Evolutionary conservation across 2,888 invertebrate genomes (phyloP), one percentile per base, ranked within the genome.

Genomic region (Sphaerophoria rueppellii): DNA sequence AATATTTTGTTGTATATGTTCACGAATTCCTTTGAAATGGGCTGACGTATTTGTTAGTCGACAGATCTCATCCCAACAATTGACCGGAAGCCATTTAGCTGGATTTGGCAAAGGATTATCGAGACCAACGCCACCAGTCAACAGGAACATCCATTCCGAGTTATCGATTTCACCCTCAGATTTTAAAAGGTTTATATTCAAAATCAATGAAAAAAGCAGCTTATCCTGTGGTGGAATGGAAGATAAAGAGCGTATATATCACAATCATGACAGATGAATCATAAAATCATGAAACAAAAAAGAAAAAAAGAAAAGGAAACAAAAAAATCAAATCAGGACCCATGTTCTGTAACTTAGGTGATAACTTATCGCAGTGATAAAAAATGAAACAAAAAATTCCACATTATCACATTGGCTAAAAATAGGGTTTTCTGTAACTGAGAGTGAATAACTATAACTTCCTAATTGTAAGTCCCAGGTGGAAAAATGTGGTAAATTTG

Each of bases 101-200:
- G 96, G 96, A 92, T 95, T 96, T 72, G 92, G 90, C 87, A 95
- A 90, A 0, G 95, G 95, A 93, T 96, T 96, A 87, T 96, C 95
- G 65, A 96, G 92, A 12, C 95, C 95, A 55, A 96, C 94, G 52
- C 97, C 98, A 37, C 98, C 98, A 0, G 97, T 98, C 87, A 98
- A 90, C 24, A 98, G 92, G 91, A 98, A 98, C 93, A 96, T 94
- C 94, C 98, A 98, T 89, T 97, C 95, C 0, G 92, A 88, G 50
- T 93, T 90, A 80, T 95, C 93, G 69, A 96, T 91, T 55, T 93
- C 90, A n/a, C 93, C 92, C 16, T 94, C 93, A 65, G 94, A 93
- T 88, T 93, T 94, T 92, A 96, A 92, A 85, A 96, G 92, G 89
- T 97, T 97, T 43, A 96, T 93, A 12, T 95, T 93, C 87, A 97